Evolutionary conservation across 2,888 invertebrate genomes (phyloP).

Genomic region (Aleiodes alternator): DNA sequence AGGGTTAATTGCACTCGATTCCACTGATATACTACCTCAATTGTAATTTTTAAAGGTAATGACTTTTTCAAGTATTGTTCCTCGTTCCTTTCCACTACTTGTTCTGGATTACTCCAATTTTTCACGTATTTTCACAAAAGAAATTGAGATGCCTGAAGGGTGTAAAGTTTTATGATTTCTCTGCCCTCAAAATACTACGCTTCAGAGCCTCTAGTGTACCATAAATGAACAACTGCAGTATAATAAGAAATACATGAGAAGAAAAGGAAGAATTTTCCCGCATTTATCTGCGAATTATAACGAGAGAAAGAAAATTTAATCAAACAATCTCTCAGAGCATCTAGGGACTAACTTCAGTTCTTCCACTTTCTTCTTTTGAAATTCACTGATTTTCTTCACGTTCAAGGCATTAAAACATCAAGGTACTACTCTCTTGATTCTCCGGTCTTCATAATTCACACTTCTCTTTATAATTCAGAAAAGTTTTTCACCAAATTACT

Average conservation of each 20-base stretch:
- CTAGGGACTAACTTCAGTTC: no score
- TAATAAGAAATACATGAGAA: neutral
- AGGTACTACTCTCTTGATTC: neutral
- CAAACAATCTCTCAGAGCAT: no score
- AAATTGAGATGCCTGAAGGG: neutral
- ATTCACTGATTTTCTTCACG: constrained; percentile 24
- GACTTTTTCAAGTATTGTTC: neutral
- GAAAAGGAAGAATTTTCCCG: no score
- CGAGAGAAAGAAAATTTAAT: no score
- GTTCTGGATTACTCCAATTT: neutral
- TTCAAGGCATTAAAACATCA: constrained; percentile 22
- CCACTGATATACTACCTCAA: no score
- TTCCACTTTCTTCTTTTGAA: neutral
- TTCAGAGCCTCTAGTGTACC: neutral
- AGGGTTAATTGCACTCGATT: no score
- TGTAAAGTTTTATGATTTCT: constrained; percentile 20
- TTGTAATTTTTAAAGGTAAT: neutral
- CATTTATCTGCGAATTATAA: no score
- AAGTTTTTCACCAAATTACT: constrained; percentile 1
- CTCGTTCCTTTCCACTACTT: constrained; percentile 4
- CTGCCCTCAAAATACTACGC: neutral
- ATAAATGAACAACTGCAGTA: neutral
- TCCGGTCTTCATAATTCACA: constrained; percentile 2
- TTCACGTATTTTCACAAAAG: constrained; percentile 5
- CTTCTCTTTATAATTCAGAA: neutral